Percentiles rank a stretch among this genome's conserved stretches.
These are phyloP conservation scores for Lepus timidus DNA, from an alignment of 2,113 vertebrate genomes.

Conservation along the genomic window DNA sequence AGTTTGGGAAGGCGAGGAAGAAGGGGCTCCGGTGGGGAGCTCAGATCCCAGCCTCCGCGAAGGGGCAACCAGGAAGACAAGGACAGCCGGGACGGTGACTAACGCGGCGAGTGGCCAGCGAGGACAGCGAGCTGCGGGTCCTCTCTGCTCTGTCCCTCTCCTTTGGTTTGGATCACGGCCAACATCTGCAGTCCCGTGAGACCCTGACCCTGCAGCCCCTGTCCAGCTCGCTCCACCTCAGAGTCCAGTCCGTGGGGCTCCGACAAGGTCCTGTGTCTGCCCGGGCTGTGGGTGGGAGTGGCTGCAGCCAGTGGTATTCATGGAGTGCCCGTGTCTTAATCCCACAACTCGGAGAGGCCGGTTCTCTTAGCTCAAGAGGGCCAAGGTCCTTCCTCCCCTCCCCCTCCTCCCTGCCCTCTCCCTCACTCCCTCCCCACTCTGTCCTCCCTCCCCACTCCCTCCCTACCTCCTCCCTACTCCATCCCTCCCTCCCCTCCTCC, in stretches of 20 bases:
- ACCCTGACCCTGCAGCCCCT: background rate
- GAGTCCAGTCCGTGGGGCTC: rapidly evolving
- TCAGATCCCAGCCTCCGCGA: background rate
- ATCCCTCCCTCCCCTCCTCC: too few relatives aligned
- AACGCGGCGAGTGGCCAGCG: rapidly evolving
- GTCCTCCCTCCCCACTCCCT: too few relatives aligned
- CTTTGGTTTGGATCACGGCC: background rate
- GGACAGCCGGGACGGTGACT: background rate
- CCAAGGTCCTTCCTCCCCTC: background rate
- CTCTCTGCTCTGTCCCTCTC: rapidly evolving
- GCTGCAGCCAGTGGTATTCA: background rate
- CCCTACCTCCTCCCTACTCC: too few relatives aligned
- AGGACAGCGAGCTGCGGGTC: background rate
- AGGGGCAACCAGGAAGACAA: background rate
- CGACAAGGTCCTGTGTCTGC: rapidly evolving
- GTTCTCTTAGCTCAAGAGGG: background rate
- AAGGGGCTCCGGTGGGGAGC: background rate
- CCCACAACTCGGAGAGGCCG: background rate
- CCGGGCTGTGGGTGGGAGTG: background rate
- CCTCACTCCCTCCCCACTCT: too few relatives aligned
- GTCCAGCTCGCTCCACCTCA: background rate
- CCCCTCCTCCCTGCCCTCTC: too few relatives aligned
- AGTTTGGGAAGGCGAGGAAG: background rate
- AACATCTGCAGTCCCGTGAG: background rate
- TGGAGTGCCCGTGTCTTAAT: background rate